Percentiles rank a stretch among this genome's conserved stretches.
Conservation (phyloP, 2,113 vertebrate genomes). For the Campylomormyrus tamandua region DNA sequence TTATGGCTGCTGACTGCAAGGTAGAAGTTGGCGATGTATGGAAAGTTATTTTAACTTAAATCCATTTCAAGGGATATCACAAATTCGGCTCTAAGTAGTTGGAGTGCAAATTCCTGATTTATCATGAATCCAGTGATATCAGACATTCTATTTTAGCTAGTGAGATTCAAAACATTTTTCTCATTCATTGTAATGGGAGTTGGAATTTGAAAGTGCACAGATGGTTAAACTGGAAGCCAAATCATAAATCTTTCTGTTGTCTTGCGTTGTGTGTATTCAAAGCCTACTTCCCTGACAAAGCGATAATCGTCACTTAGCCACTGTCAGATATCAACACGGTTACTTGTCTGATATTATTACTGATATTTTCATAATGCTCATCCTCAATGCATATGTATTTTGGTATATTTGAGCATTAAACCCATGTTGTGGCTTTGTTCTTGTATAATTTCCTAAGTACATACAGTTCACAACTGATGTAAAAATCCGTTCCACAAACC, state of each 20-base stretch:
- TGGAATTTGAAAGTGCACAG: not conserved
- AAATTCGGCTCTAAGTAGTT: not conserved
- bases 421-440: not conserved
- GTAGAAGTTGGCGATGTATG: not conserved
- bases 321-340: not conserved
- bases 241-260: not conserved
- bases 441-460: not conserved
- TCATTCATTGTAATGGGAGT: not conserved
- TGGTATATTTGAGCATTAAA: not conserved
- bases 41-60: not conserved
- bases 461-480: not conserved
- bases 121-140: not conserved
- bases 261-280: not conserved
- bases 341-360: not conserved
- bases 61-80: not conserved
- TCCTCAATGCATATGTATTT: not conserved
- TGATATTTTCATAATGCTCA: not conserved
- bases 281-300: not conserved
- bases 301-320: not conserved
- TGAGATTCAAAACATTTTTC: not conserved
- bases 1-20: not conserved
- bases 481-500: not conserved
- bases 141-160: not conserved
- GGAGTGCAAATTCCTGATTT: not conserved
- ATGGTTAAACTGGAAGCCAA: not conserved